A percentile compares a stretch with the other conserved stretches of the same genome.
These are phyloP conservation scores for Peromyscus leucopus DNA, from an alignment of 2,113 vertebrate genomes.

Conservation along the genomic window DNA sequence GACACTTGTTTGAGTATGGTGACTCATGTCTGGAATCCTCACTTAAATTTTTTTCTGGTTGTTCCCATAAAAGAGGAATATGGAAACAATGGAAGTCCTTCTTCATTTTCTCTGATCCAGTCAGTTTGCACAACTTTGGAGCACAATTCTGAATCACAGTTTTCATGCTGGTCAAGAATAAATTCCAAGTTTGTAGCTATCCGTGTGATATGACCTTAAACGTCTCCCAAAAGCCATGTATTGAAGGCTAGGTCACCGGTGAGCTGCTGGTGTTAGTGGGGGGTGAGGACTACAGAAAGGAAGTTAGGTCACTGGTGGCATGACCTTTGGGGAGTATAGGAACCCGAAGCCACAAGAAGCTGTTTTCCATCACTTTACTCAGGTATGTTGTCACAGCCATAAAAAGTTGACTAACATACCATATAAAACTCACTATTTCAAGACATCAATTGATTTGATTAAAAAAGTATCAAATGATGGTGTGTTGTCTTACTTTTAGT, in stretches of 20 bases:
- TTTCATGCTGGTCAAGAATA: not conserved
- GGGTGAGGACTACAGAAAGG: not conserved
- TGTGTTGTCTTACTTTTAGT: not conserved
- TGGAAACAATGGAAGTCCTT: not conserved
- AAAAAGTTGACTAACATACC: not conserved
- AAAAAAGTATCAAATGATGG: conserved; percentile 16
- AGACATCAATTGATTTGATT: conserved; percentile 37
- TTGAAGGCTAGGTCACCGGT: not conserved
- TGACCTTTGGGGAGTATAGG: not conserved
- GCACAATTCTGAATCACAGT: not conserved
- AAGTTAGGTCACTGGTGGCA: not conserved
- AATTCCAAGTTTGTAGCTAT: not conserved
- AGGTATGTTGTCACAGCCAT: not conserved
- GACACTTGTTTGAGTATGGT: conserved; percentile 30
- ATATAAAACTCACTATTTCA: conserved; percentile 26
- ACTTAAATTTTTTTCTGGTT: conserved; percentile 42
- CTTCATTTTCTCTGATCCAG: not conserved
- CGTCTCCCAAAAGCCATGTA: not conserved
- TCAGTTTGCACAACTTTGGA: not conserved
- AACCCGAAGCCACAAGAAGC: not conserved
- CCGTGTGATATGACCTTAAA: not conserved
- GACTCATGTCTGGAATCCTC: conserved; percentile 23
- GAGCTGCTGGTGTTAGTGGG: too few species aligned
- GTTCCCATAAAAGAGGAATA: conserved; percentile 14
- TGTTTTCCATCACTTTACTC: not conserved